Base-by-base conservation (phyloP, 1,140 invertebrate genomes). In the Camponotus floridanus region DNA sequence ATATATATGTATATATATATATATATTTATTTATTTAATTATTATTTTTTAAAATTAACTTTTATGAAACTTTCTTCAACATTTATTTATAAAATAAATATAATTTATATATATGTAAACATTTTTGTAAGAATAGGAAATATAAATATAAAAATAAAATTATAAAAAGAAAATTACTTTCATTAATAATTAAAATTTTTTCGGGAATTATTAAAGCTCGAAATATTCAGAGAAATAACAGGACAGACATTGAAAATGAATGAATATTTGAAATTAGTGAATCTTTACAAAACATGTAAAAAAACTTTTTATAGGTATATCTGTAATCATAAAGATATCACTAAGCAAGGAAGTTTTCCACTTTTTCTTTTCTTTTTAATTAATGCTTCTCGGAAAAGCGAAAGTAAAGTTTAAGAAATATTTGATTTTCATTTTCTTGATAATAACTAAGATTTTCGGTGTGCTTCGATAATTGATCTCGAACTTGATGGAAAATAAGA, bases 371-470 rank as follows among this genome's bases (percentile, higher is more conserved):
- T 39, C 33, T 15, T 57, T 18, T 3, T 36, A 13, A 21, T 1
- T 7, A 8, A 45, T 18, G 33, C 45, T 81, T 39, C 8, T 59
- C 45, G 9, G 51, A 45, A 42, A 64, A 85, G 81, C 21, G 57
- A 68, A 64, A 11, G 68, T 45, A 36, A 39, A 3, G 48, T 18
- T 83, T 48, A 33, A 61, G 31, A 0, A 33, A 21, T 31, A 65
- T 65, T 59, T n/a, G n/a, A 36, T 48, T 31, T 67, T 5, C 84
- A n/a, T 68, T 73, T 78, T 64, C 48, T 5, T 39, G 64, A 15
- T 18, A 57, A 62, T 48, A 26, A 39, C 15, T 48, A 39, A 48
- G 57, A 57, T 76, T 87, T 87, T 71, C 33, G 15, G 36, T 21
- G 33, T 21, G 1, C 45, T 62, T 13, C 13, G 42, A 68, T 21